phyloP scores from a whole-genome alignment of 2,113 vertebrate species.

The Aepyceros melampus region DNA sequence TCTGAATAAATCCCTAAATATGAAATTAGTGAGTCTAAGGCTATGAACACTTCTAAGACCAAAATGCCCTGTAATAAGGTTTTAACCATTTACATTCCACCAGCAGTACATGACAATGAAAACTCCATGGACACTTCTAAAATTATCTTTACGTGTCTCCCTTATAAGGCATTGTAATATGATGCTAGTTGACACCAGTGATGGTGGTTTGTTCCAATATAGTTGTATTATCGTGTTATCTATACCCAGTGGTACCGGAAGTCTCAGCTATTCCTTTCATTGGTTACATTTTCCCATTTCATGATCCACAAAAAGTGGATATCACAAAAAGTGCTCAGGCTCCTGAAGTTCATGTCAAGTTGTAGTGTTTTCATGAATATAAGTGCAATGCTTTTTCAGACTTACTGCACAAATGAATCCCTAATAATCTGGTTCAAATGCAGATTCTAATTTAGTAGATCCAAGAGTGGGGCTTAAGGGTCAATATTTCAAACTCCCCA shows the following conservation, averaged over 20 bases:
- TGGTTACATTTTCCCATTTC: background rate
- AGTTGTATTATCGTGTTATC: background rate
- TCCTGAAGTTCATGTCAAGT: background rate
- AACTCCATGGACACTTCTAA: background rate
- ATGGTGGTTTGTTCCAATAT: background rate
- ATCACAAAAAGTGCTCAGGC: background rate
- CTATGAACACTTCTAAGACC: background rate
- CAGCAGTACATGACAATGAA: background rate
- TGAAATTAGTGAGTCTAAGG: background rate
- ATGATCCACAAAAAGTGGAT: background rate
- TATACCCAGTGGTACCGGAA: background rate
- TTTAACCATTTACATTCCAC: background rate
- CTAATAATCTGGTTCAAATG: background rate
- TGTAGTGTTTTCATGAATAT: background rate
- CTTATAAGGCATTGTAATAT: background rate
- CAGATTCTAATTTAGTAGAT: background rate
- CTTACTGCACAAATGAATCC: background rate
- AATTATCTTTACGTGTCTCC: background rate
- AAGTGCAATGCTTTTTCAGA: background rate
- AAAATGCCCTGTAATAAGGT: background rate
- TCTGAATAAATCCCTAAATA: background rate
- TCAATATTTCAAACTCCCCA: background rate
- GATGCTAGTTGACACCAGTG: background rate
- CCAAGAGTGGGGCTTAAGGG: background rate
- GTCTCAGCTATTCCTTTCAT: background rate